These are phyloP conservation scores for Tetramorium alpestre DNA, from an alignment of 1,140 invertebrate species.

Conservation along the genomic window DNA sequence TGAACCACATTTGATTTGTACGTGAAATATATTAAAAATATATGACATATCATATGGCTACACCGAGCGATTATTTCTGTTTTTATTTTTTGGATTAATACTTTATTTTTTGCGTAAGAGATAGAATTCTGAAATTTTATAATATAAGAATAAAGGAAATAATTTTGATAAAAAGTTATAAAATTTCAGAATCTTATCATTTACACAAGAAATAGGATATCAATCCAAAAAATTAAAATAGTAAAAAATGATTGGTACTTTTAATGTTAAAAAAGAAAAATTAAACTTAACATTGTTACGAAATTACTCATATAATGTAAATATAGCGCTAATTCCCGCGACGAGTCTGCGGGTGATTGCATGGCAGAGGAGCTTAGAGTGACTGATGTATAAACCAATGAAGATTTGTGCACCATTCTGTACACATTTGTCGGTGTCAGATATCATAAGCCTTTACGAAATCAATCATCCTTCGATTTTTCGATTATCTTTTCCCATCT, in stretches of 20 bases:
- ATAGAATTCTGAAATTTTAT: too few relatives aligned
- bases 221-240: too few relatives aligned
- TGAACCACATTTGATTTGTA: neutral
- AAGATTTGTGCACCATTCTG: conserved; percentile 16
- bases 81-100: too few relatives aligned
- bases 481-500: neutral
- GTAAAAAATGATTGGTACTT: too few relatives aligned
- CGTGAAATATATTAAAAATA: neutral
- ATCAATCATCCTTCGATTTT: conserved; percentile 40
- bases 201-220: too few relatives aligned
- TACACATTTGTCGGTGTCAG: conserved; percentile 8
- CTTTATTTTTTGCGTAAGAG: too few relatives aligned
- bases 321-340: neutral
- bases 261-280: too few relatives aligned
- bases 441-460: conserved; percentile 33
- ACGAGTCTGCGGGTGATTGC: conserved; percentile 7
- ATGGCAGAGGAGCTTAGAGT: conserved; percentile 13
- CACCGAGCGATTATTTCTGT: too few relatives aligned
- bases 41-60: too few relatives aligned
- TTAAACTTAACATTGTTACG: neutral
- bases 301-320: neutral
- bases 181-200: too few relatives aligned
- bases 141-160: too few relatives aligned
- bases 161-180: too few relatives aligned
- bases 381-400: conserved; percentile 34